A percentile compares a stretch with the other conserved stretches of the same genome.
Conservation (phyloP, 2,888 invertebrate species). For the Trichopria drosophilae region DNA sequence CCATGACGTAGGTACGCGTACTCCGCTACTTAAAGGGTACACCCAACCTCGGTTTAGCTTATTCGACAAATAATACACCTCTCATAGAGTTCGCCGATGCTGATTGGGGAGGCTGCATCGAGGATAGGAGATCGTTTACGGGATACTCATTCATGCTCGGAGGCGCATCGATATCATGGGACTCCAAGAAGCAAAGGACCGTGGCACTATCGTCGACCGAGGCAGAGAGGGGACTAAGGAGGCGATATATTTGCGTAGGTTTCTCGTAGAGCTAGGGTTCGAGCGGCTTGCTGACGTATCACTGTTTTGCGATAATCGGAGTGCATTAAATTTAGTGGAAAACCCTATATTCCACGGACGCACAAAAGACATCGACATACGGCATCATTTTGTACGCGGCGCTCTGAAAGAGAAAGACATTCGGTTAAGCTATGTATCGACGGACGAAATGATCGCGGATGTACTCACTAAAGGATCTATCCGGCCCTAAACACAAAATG, state of each 20-base stretch:
- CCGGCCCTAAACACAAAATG: conserved; percentile 8
- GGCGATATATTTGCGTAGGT: no score
- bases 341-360: conserved; percentile 4
- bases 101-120: background rate
- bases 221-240: no score
- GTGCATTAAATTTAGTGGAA: conserved; percentile 4
- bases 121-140: no score
- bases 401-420: conserved; percentile 11
- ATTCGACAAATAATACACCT: background rate
- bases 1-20: conserved; percentile 15
- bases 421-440: conserved; percentile 5
- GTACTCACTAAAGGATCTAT: conserved; percentile 10
- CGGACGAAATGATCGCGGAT: conserved; percentile 12
- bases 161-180: no score
- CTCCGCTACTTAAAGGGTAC: background rate
- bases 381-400: conserved; percentile 1
- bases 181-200: no score
- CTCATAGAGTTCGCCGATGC: conserved; percentile 1
- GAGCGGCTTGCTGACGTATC: no score
- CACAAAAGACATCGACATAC: no score
- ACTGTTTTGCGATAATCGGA: no score
- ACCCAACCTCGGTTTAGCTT: background rate
- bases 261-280: no score
- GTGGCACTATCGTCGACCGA: no score
- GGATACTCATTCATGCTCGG: no score